Evolutionary conservation across 2,113 vertebrate genomes (phyloP).

Genomic region (Sarotherodon lohbergeri): DNA sequence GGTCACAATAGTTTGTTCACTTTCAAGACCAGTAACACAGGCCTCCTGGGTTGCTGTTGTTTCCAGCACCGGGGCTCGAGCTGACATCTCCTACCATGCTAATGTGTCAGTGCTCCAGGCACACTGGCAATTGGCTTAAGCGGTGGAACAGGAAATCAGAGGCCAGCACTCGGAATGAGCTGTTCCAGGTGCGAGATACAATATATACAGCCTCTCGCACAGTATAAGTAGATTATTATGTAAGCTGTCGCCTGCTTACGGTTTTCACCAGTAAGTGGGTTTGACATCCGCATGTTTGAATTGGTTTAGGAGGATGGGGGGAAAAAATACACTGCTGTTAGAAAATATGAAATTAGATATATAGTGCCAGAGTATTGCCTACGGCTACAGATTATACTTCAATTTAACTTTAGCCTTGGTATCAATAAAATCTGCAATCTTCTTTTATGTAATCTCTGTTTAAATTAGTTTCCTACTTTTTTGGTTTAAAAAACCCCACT

Average conservation of each 20-base stretch:
- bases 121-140: constrained; percentile 1
- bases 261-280: constrained; percentile 15
- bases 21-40: not conserved
- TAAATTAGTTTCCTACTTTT: not conserved
- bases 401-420: not conserved
- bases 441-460: not conserved
- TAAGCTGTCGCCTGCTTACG: constrained; percentile 13
- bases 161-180: not conserved
- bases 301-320: constrained; percentile 1
- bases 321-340: not conserved
- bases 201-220: constrained; percentile 4
- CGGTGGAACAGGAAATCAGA: constrained; percentile 3
- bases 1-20: not conserved
- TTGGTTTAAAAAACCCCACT: not conserved
- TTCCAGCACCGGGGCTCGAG: not conserved
- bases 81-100: constrained; percentile 19
- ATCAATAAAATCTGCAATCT: not conserved
- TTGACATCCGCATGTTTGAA: constrained; percentile 25
- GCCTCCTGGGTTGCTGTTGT: not conserved
- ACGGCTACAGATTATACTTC: not conserved
- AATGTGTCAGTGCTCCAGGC: constrained; percentile 39
- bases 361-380: not conserved
- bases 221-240: constrained; percentile 38
- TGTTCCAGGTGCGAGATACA: constrained; percentile 25
- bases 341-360: constrained; percentile 20